Evolutionary conservation across 2,888 invertebrate genomes (phyloP).

Genomic region (Chrysodeixis includens): DNA sequence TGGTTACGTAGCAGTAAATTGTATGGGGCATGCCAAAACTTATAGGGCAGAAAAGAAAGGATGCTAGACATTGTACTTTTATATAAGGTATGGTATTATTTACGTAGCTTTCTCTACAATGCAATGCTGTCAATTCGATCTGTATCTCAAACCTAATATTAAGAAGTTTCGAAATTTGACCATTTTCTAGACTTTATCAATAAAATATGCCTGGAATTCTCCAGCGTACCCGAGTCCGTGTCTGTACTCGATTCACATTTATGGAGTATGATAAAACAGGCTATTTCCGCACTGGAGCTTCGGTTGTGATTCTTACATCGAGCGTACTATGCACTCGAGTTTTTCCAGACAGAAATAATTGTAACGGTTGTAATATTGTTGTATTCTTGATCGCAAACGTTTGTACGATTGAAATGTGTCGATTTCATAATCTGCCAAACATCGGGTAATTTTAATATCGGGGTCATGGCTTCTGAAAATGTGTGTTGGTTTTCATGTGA

Average conservation of each 20-base stretch:
- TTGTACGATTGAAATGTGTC: background rate
- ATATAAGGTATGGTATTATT: no score
- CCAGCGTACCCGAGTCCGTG: conserved; percentile 74
- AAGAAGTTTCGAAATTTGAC: background rate
- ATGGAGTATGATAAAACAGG: conserved; percentile 83
- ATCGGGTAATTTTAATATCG: background rate
- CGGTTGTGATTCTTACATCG: conserved; percentile 47
- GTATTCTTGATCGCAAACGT: background rate
- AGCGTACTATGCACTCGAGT: conserved; percentile 52
- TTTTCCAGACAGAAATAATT: conserved; percentile 27
- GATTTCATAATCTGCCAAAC: background rate
- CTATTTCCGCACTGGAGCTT: conserved; percentile 76
- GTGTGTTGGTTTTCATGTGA: background rate
- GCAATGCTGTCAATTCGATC: no score
- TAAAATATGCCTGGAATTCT: conserved; percentile 67
- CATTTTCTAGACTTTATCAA: background rate
- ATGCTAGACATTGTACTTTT: no score
- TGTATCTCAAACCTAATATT: no score
- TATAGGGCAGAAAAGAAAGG: no score
- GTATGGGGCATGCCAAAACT: background rate
- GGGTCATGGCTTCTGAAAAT: background rate
- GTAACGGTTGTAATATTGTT: background rate
- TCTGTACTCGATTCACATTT: conserved; percentile 75
- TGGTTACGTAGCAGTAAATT: no score
- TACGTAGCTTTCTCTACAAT: no score